Base-by-base conservation (phyloP, 2,888 invertebrate species). In the Chrysina gloriosa region DNA sequence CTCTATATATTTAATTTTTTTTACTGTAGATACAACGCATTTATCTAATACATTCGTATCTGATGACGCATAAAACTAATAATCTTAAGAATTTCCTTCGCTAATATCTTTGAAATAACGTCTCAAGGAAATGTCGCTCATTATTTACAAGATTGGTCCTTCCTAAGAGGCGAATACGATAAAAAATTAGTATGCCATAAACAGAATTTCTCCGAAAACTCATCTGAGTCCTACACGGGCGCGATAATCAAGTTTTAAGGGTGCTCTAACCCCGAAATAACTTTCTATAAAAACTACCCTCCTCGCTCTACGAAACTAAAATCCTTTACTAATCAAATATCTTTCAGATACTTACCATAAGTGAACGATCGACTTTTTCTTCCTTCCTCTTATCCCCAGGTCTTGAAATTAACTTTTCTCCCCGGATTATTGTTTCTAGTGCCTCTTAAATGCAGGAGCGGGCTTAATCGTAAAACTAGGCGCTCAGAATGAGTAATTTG, bases 221-320 rank as follows among this genome's bases (percentile, higher is more conserved):
- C 58, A 36, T 36, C 39, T 39, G 14, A 36, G 16, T 58, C 39
- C 14, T 25, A 11, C 11, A 14, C 25, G 25, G 25, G 16, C 31
- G 52, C 45, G 16, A 45, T 58, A 58, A 58, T 58, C 58, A 58
- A 39, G 39, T 58, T 58, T 58, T 58, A 58, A 58, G 58, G 58
- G 58, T 52, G 19, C 52, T 31, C 27, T 27, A 14, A 39, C 36
- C 25, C 25, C 25, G 42, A 58, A 58, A 39, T 58, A 58, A 39
- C 58, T 58, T 39, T 58, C 39, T 25, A 58, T 39, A 52, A 52
- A 7, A 52, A 29, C 5, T 16, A 7, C 16, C 52, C 14, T 11
- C 14, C 25, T 25, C 58, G 25, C 25, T 23, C 25, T 58, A 39
- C 39, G 11, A 58, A 58, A 58, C 39, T 58, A 23, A 58, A 39